These are phyloP conservation scores for Acleris sparsana DNA, from an alignment of 2,888 invertebrate genomes.

Conservation along the genomic window DNA sequence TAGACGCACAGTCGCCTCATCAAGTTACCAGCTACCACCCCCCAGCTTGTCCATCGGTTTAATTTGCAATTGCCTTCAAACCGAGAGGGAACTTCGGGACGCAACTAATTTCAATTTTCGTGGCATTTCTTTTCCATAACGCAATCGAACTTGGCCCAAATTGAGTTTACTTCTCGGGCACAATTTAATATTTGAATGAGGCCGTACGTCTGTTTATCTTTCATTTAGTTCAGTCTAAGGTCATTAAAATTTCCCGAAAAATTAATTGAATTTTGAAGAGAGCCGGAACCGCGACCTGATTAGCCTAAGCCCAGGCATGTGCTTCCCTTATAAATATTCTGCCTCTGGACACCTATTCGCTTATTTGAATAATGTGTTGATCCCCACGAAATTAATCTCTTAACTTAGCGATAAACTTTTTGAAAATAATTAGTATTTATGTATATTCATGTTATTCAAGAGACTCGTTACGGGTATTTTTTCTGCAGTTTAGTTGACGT, in stretches of 20 bases:
- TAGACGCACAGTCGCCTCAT: conserved; percentile 30
- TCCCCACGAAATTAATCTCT: conserved; percentile 34
- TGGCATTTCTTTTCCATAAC: conserved; percentile 38
- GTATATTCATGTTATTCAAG: too few relatives aligned
- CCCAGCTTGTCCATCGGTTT: conserved; percentile 43
- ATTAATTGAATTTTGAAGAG: conserved; percentile 35
- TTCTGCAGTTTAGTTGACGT: conserved; percentile 4
- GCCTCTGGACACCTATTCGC: conserved; percentile 11
- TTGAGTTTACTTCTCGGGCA: conserved; percentile 21
- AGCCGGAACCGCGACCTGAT: conserved; percentile 12
- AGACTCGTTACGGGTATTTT: neutral
- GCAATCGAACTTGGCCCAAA: conserved; percentile 37
- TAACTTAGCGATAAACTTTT: conserved; percentile 6
- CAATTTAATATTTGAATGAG: conserved; percentile 13
- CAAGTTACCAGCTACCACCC: conserved; percentile 18
- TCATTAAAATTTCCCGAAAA: conserved; percentile 33
- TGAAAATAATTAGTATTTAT: conserved; percentile 12
- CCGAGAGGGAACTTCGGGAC: conserved; percentile 35
- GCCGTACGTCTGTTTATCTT: conserved; percentile 26
- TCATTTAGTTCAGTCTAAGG: conserved; percentile 20
- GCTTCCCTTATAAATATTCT: conserved; percentile 37
- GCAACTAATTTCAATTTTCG: conserved; percentile 39
- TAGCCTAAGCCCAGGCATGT: conserved; percentile 35
- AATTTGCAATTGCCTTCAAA: conserved; percentile 40
- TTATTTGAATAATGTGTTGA: conserved; percentile 37